Evolutionary conservation across 2,797 vertebrate genomes (phyloP).

Genomic region (Rhadinocentrus ornatus): DNA sequence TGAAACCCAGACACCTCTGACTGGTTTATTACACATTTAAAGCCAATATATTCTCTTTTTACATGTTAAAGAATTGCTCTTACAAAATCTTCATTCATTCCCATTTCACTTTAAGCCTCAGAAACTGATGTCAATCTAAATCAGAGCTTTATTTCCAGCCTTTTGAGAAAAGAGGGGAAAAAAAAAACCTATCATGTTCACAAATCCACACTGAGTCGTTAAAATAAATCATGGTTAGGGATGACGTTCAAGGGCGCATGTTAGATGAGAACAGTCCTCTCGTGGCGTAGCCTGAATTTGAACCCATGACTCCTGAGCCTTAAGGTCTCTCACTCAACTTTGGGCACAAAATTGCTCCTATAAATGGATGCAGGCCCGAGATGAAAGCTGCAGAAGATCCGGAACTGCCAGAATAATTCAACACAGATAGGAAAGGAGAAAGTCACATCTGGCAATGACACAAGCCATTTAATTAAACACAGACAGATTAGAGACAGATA

Average conservation of each 20-base stretch:
- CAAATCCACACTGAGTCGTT: conserved; percentile 32
- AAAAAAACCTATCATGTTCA: conserved; percentile 44
- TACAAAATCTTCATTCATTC: neutral
- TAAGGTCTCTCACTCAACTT: conserved; percentile 68
- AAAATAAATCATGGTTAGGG: conserved; percentile 47
- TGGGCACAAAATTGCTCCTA: conserved; percentile 62
- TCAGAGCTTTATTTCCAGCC: conserved; percentile 17
- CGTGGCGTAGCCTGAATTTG: conserved; percentile 65
- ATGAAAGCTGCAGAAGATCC: conserved; percentile 81
- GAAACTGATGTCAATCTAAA: conserved; percentile 1
- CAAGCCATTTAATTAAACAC: conserved; percentile 77
- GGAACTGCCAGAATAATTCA: conserved; percentile 82
- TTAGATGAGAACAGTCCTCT: conserved; percentile 35
- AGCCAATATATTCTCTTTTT: conserved; percentile 7
- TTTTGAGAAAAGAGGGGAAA: neutral
- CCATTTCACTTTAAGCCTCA: neutral
- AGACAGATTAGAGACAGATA: conserved; percentile 70
- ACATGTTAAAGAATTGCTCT: neutral
- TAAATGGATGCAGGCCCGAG: conserved; percentile 76
- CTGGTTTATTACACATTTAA: conserved; percentile 17
- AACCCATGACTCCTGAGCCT: conserved; percentile 69
- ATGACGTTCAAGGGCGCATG: conserved; percentile 17
- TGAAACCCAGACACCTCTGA: conserved; percentile 11
- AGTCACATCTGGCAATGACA: conserved; percentile 79
- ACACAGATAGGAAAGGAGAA: conserved; percentile 79